Base-by-base conservation (phyloP, 1,140 invertebrate genomes). In the Nephila pilipes region DNA sequence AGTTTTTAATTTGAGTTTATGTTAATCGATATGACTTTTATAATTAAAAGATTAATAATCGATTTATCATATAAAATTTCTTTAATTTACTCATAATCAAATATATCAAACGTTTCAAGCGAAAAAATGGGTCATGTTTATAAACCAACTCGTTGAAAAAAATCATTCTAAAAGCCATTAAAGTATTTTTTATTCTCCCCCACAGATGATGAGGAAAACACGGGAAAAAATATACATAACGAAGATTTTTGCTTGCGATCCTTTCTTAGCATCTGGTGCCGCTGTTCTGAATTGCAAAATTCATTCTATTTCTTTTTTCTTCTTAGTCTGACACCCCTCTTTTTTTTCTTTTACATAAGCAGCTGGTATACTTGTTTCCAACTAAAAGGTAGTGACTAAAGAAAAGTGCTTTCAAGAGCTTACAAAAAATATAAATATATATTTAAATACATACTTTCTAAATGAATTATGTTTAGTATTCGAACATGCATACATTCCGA, bases 251-350 rank as follows among this genome's bases (percentile, higher is more conserved):
- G 83, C 65, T 92, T 85, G 38, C 36, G 38, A 58, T 63, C 83
- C 58, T 29, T 32, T 63, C 60, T 38, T 65, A 54, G 25, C 92
- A 93, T 88, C 92, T 93, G 92, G 57, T 32, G 58, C 92, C 75
- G 18, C 85, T 93, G 25, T 83, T 93, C 63, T 93, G 92, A 93
- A 93, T 93, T 93, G 92, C 92, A 93, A 93, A 93, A 93, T 93
- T 87, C 85, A 85, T 93, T 93, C 57, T 85, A 36, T 5, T 38
- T 63, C n/a, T 65, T 83, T 83, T 91, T 90, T 81, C 14, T 57
- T 58, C 8, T 58, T 60, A 60, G 3, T 81, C 8, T 25, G 4
- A 29, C 65, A 22, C 3, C 16, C 4, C 12, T 57, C 22, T 60
- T 69, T 46, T 46, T 60, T 90, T 83, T 29, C 63, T 80, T 25